Conservation (phyloP, 1,140 invertebrate genomes). For the Bombus huntii region DNA sequence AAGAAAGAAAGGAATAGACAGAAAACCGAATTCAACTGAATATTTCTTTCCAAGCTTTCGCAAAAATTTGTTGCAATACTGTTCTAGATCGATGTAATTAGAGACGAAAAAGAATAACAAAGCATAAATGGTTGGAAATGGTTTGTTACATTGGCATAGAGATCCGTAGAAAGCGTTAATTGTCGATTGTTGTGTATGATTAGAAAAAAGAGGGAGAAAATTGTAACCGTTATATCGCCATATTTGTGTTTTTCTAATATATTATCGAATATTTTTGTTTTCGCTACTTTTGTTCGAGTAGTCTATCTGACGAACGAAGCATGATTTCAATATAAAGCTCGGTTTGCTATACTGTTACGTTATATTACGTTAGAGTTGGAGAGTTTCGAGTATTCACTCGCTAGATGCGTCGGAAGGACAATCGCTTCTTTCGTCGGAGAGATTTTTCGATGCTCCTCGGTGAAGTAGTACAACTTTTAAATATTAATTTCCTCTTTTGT, state of each 20-base stretch:
- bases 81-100: slow-evolving; percentile 42
- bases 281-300: slow-evolving; percentile 31
- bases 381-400: background rate
- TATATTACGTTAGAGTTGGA: slow-evolving; percentile 38
- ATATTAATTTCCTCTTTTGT: background rate
- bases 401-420: background rate
- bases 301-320: slow-evolving; percentile 34
- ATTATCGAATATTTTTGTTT: slow-evolving; percentile 11
- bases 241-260: slow-evolving; percentile 4
- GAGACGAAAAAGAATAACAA: background rate
- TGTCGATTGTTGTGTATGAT: slow-evolving; percentile 50
- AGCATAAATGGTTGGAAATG: background rate
- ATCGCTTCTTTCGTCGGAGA: background rate
- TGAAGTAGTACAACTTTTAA: background rate
- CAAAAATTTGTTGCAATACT: background rate
- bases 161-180: slow-evolving; percentile 20
- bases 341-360: slow-evolving; percentile 27
- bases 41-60: slow-evolving; percentile 29
- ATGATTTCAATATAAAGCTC: slow-evolving; percentile 48
- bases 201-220: background rate
- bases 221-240: background rate
- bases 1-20: slow-evolving; percentile 8
- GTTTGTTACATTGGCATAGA: slow-evolving; percentile 17
- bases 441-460: background rate
- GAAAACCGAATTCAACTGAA: background rate